These are phyloP conservation scores for Augochlora pura DNA, from an alignment of 1,140 invertebrate species.

Conservation along the genomic window DNA sequence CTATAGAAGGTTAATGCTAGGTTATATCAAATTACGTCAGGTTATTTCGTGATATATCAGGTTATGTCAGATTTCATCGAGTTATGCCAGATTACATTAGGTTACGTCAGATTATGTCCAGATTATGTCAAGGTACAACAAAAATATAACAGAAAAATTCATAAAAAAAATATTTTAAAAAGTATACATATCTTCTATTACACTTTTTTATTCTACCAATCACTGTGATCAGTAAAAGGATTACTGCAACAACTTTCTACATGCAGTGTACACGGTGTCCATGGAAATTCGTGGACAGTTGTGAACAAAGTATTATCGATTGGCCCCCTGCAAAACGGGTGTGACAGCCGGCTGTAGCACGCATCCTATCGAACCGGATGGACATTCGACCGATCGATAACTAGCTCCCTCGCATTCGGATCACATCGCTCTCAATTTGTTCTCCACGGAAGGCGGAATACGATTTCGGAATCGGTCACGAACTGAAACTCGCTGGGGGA, in stretches of 20 bases:
- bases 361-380: neutral
- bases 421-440: slow-evolving; percentile 1
- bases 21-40: too few species aligned
- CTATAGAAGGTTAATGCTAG: too few species aligned
- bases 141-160: too few species aligned
- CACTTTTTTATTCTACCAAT: too few species aligned
- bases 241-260: neutral
- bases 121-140: too few species aligned
- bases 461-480: neutral
- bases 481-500: neutral
- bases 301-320: slow-evolving; percentile 26
- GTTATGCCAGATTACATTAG: too few species aligned
- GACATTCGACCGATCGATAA: slow-evolving; percentile 30
- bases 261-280: neutral
- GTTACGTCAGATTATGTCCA: too few species aligned
- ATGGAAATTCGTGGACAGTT: slow-evolving; percentile 1
- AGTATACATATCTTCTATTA: too few species aligned
- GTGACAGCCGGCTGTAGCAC: neutral
- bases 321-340: neutral
- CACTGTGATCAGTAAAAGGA: too few species aligned
- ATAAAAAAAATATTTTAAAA: too few species aligned
- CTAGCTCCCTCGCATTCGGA: neutral
- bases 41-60: too few species aligned
- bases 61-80: too few species aligned
- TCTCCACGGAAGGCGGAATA: neutral